Evolutionary conservation across 2,888 invertebrate species (phyloP).

Genomic region (Barypeithes pellucidus): DNA sequence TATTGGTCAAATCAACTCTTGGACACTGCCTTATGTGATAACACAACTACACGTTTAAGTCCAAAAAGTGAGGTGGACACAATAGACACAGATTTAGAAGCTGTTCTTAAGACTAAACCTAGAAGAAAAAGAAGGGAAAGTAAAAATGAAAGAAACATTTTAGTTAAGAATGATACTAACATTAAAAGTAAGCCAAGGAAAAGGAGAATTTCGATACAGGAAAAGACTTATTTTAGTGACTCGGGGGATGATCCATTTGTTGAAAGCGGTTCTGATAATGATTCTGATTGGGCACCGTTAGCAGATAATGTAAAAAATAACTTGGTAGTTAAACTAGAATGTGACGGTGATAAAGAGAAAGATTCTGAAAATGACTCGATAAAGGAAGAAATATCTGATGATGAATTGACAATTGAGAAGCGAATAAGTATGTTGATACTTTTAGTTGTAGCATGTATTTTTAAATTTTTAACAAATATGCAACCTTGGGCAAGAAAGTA

Average conservation of each 20-base stretch:
- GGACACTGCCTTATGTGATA: constrained; percentile 29
- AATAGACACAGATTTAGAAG: not conserved
- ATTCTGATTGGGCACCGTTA: constrained; percentile 49
- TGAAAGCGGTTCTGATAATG: constrained; percentile 42
- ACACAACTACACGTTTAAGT: not conserved
- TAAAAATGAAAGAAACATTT: constrained; percentile 14
- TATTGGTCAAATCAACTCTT: constrained; percentile 37
- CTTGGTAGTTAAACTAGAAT: constrained; percentile 22
- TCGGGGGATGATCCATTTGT: constrained; percentile 38
- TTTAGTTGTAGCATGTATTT: not conserved
- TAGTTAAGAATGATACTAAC: not conserved
- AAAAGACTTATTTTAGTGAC: constrained; percentile 30
- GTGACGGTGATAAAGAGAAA: constrained; percentile 7
- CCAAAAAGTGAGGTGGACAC: constrained; percentile 24
- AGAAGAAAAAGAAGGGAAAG: constrained; percentile 6
- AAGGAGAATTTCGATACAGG: constrained; percentile 19
- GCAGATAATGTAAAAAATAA: constrained; percentile 19
- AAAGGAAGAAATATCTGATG: constrained; percentile 24
- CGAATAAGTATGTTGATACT: not conserved
- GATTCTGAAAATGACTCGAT: constrained; percentile 20
- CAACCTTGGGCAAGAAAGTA: no score
- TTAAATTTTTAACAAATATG: not conserved
- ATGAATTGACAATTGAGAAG: constrained; percentile 28
- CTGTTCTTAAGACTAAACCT: not conserved
- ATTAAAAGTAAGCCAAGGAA: constrained; percentile 5